Percentiles rank a stretch among this genome's conserved stretches.
Evolutionary conservation across 2,113 vertebrate species (phyloP).

Genomic region (Hippolais icterina): DNA sequence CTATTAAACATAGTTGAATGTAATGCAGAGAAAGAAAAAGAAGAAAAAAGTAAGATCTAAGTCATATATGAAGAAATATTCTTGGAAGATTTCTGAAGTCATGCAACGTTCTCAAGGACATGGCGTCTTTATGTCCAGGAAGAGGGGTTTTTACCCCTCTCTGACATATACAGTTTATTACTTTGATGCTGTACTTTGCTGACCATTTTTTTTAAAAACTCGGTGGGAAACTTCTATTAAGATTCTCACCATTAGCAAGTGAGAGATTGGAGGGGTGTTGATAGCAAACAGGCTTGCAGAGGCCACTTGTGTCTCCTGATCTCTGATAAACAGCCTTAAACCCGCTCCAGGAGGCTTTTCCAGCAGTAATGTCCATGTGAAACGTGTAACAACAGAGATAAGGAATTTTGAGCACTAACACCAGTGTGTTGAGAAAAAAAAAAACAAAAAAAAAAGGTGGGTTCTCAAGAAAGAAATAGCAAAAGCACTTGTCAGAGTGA

Average conservation of each 20-base stretch:
- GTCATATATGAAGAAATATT: not conserved
- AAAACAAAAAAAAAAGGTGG: not conserved
- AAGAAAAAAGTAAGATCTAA: not conserved
- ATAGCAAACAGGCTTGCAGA: not conserved
- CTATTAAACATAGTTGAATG: not conserved
- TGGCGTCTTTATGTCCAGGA: not conserved
- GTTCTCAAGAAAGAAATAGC: not conserved
- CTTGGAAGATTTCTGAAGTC: not conserved
- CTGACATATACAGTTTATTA: not conserved
- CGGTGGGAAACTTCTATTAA: not conserved
- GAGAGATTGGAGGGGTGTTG: not conserved
- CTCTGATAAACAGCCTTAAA: not conserved
- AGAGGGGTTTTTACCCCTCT: not conserved
- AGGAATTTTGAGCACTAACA: not conserved
- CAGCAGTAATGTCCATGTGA: accelerated
- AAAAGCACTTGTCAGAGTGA: not conserved
- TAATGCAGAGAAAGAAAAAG: not conserved
- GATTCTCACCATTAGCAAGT: not conserved
- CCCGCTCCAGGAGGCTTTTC: not conserved
- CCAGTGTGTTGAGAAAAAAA: not conserved
- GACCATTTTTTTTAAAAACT: not conserved
- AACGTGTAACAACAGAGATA: not conserved
- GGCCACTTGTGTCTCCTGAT: not conserved
- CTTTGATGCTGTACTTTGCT: not conserved
- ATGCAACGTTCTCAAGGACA: not conserved